Evolutionary conservation across 2,113 vertebrate genomes (phyloP), one percentile per base, ranked within the genome.

Genomic region (Holacanthus passer): DNA sequence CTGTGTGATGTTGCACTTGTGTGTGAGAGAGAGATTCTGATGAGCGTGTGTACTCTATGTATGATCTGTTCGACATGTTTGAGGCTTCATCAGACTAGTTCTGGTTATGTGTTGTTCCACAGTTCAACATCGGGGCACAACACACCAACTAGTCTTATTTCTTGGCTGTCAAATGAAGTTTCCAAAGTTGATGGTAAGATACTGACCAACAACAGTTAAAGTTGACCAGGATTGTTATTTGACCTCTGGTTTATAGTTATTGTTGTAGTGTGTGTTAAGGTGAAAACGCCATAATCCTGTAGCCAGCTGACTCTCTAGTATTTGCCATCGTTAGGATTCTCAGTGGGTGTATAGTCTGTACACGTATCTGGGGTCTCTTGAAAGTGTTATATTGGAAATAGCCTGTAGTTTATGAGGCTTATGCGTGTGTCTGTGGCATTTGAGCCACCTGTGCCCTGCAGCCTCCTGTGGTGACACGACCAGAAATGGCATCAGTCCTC

Each of bases 361-460:
- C 22, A 3, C 7, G 12, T 5, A 13, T 41, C 35, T 19, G 17
- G 20, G 35, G 6, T 66, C 41, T 35, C 1, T 20, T 20, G 22
- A n/a, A 43, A 64, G 39, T 14, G 5, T 56, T 53, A 19, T 31
- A 11, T n/a, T 16, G 29, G 32, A 37, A 53, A 10, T 39, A 70
- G n/a, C 16, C 43, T 39, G 20, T 10, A 16, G 53, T 73, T 35
- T 55, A 43, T 32, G n/a, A 50, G 22, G 41, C 13, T 41, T 32
- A 16, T 24, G 62, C 22, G 64, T 32, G 50, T 59, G 31, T 73
- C 2, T 27, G 73, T 85, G 82, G 74, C 77, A 77, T 87, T 80
- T 90, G 59, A 82, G 56, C 74, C 81, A 87, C 71, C 71, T 81
- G 74, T 75, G 65, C 87, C 60, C 66, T 6, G 71, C 59, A 47